Evolutionary conservation across 2,797 vertebrate species (phyloP).

Genomic region (Lithobates sylvaticus): DNA sequence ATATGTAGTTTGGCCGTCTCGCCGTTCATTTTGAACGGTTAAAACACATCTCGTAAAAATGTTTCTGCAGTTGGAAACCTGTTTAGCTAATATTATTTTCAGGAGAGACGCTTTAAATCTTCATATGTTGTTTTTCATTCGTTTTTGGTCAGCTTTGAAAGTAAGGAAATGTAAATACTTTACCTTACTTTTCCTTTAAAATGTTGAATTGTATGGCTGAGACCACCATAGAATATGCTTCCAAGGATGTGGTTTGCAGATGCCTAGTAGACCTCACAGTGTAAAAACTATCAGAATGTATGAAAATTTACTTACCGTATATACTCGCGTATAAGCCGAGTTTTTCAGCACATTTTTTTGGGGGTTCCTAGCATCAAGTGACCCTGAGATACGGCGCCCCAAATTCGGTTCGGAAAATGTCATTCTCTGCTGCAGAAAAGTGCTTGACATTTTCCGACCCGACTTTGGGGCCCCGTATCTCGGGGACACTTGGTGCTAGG

Average conservation of each 20-base stretch:
- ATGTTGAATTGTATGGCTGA: not conserved
- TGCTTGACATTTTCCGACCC: too few relatives aligned
- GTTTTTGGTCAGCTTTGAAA: slow-evolving; percentile 5
- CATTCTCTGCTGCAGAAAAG: too few relatives aligned
- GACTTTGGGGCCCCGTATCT: too few relatives aligned
- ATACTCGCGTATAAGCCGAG: too few relatives aligned
- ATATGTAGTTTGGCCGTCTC: slow-evolving; percentile 2
- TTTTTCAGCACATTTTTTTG: too few relatives aligned
- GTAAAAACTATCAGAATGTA: not conserved
- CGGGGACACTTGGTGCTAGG: too few relatives aligned
- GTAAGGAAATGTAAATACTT: not conserved
- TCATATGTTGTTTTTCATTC: slow-evolving; percentile 1
- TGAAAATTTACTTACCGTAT: not conserved
- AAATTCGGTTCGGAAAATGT: too few relatives aligned
- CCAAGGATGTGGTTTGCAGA: not conserved
- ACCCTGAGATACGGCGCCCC: too few relatives aligned
- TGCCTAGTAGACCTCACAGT: not conserved
- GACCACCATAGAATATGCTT: not conserved
- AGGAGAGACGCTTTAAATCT: not conserved
- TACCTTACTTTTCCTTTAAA: not conserved
- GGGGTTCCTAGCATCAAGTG: too few relatives aligned
- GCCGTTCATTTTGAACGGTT: slow-evolving; percentile 15
- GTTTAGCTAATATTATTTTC: not conserved
- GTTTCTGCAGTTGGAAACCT: not conserved
- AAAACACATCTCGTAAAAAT: not conserved